Evolutionary conservation across 2,113 vertebrate species (phyloP).

Genomic region (Xerus inauris): DNA sequence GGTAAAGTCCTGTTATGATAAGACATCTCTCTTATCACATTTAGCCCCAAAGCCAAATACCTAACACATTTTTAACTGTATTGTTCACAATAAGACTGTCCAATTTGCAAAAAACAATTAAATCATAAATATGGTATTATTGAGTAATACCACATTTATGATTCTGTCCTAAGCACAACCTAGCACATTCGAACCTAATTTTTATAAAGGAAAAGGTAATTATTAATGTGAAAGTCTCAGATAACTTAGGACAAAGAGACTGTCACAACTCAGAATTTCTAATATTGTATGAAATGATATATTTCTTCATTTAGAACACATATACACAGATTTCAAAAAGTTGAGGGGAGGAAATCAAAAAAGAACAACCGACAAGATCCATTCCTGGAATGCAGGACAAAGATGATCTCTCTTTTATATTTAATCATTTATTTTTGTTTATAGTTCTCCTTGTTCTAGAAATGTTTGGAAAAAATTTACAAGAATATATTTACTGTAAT

Average conservation of each 20-base stretch:
- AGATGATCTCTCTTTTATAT: not conserved
- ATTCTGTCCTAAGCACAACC: not conserved
- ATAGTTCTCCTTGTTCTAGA: not conserved
- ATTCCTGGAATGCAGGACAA: not conserved
- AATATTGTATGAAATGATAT: not conserved
- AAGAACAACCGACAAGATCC: not conserved
- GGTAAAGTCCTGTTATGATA: too few species aligned
- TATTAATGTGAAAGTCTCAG: not conserved
- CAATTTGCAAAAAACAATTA: not conserved
- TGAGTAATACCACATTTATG: not conserved
- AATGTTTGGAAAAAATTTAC: not conserved
- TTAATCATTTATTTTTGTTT: slow-evolving; percentile 9
- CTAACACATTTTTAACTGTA: not conserved
- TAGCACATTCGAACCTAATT: not conserved
- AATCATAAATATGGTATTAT: not conserved
- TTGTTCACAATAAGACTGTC: not conserved
- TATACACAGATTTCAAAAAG: not conserved
- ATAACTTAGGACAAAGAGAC: not conserved
- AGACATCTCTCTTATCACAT: not conserved
- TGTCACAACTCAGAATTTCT: not conserved
- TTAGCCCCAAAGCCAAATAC: not conserved
- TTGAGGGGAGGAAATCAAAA: not conserved
- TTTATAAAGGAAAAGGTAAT: not conserved
- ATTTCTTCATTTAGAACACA: not conserved
- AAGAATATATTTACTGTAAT: not conserved